phyloP scores from a whole-genome alignment of 2,888 invertebrate species.

The Rhamphomyia laevipes region DNA sequence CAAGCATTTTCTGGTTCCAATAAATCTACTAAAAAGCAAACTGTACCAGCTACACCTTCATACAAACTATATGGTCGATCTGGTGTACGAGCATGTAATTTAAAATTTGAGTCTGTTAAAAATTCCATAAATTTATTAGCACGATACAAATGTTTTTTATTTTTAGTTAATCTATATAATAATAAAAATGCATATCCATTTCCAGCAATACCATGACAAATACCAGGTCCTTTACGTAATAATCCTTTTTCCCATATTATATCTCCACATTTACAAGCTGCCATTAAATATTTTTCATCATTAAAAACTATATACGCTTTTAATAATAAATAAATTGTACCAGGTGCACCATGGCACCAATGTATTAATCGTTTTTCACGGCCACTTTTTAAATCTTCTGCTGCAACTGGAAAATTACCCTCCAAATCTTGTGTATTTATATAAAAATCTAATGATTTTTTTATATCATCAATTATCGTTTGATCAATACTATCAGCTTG shows the following conservation, averaged over 20 bases:
- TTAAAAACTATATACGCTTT: conserved; percentile 65
- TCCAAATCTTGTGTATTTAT: conserved; percentile 47
- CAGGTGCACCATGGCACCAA: conserved; percentile 87
- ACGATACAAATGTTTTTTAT: conserved; percentile 57
- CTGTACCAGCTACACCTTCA: conserved; percentile 79
- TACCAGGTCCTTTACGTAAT: conserved; percentile 75
- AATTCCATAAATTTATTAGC: conserved; percentile 69
- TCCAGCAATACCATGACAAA: conserved; percentile 79
- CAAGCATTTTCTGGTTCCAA: conserved; percentile 57
- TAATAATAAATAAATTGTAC: conserved; percentile 62
- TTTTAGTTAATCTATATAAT: conserved; percentile 60
- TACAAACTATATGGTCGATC: conserved; percentile 70
- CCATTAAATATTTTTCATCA: conserved; percentile 57
- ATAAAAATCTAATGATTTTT: conserved; percentile 52
- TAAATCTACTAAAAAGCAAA: conserved; percentile 70
- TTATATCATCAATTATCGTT: conserved; percentile 47
- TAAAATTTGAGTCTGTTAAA: conserved; percentile 52
- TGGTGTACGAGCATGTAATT: conserved; percentile 55
- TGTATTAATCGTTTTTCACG: conserved; percentile 60
- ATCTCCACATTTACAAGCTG: conserved; percentile 58
- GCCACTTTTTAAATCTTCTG: conserved; percentile 48
- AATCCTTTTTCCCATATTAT: conserved; percentile 74
- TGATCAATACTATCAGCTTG: conserved; percentile 25
- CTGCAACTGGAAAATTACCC: conserved; percentile 65
- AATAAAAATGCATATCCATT: conserved; percentile 71